A percentile compares a stretch with the other conserved stretches of the same genome.
Conservation (phyloP, 2,113 vertebrate species). For the Hydropotes inermis region DNA sequence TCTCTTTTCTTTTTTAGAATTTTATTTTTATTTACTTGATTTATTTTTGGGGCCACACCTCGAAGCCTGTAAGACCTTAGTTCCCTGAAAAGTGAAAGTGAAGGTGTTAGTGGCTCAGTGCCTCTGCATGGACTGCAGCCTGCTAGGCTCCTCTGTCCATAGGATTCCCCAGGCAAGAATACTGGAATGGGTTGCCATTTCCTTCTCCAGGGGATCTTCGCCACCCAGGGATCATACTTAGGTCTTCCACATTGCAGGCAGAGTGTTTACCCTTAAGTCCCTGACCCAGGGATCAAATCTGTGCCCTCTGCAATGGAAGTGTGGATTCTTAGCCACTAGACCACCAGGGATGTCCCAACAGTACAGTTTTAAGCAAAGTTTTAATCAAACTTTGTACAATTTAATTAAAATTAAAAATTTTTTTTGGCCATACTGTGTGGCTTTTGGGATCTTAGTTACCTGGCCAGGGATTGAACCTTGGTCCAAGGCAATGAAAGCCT, state of each 20-base stretch:
- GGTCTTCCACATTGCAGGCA: not conserved
- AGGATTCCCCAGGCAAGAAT: not conserved
- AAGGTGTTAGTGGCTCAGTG: not conserved
- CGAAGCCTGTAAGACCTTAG: not conserved
- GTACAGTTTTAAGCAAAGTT: not conserved
- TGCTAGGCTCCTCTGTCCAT: not conserved
- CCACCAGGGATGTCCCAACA: not conserved
- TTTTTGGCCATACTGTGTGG: accelerated
- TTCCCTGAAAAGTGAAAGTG: not conserved
- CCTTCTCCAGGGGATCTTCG: not conserved
- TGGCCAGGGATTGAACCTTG: accelerated
- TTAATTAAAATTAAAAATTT: not conserved
- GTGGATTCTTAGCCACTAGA: not conserved
- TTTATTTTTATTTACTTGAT: not conserved
- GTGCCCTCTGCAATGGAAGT: not conserved
- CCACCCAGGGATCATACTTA: not conserved
- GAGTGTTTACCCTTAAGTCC: not conserved
- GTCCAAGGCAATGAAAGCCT: not conserved
- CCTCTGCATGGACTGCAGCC: not conserved
- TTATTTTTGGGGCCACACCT: not conserved
- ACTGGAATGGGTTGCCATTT: not conserved
- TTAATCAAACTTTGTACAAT: not conserved
- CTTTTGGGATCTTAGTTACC: not conserved
- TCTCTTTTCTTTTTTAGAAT: not conserved
- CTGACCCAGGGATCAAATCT: not conserved